A percentile compares a stretch with the other conserved stretches of the same genome.
phyloP scores from a whole-genome alignment of 2,888 invertebrate species.

The Meteorus colon region DNA sequence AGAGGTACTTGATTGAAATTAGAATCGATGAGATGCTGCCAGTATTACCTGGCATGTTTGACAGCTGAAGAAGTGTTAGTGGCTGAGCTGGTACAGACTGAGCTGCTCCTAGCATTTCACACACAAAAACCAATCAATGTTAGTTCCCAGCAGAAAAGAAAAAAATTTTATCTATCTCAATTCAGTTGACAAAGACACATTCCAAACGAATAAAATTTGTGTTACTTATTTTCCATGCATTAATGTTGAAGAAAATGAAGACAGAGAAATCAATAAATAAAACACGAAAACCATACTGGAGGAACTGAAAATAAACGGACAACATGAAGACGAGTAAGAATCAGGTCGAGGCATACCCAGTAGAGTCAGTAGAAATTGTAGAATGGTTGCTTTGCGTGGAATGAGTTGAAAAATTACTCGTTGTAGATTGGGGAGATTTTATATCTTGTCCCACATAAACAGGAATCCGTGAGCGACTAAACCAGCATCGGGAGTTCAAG shows the following conservation, averaged over 20 bases:
- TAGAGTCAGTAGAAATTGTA: slow-evolving; percentile 71
- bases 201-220: slow-evolving; percentile 1
- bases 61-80: slow-evolving; percentile 72
- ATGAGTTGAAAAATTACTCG: slow-evolving; percentile 72
- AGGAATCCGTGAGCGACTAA: slow-evolving; percentile 83
- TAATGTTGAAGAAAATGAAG: not conserved
- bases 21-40: slow-evolving; percentile 39
- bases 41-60: slow-evolving; percentile 70
- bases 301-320: slow-evolving; percentile 36
- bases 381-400: slow-evolving; percentile 72
- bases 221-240: slow-evolving; percentile 15
- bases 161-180: not conserved
- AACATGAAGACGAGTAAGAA: slow-evolving; percentile 49
- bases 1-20: slow-evolving; percentile 4
- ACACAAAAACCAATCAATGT: slow-evolving; percentile 51
- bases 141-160: slow-evolving; percentile 29
- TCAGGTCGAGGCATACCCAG: slow-evolving; percentile 67
- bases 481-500: slow-evolving; percentile 74
- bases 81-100: slow-evolving; percentile 70
- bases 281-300: slow-evolving; percentile 34
- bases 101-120: slow-evolving; percentile 67
- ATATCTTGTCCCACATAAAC: slow-evolving; percentile 80
- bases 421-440: slow-evolving; percentile 76
- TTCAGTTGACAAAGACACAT: not conserved
- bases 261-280: slow-evolving; percentile 10